Base-by-base conservation (phyloP, 2,113 vertebrate genomes). In the Trochalopteron elliotii region DNA sequence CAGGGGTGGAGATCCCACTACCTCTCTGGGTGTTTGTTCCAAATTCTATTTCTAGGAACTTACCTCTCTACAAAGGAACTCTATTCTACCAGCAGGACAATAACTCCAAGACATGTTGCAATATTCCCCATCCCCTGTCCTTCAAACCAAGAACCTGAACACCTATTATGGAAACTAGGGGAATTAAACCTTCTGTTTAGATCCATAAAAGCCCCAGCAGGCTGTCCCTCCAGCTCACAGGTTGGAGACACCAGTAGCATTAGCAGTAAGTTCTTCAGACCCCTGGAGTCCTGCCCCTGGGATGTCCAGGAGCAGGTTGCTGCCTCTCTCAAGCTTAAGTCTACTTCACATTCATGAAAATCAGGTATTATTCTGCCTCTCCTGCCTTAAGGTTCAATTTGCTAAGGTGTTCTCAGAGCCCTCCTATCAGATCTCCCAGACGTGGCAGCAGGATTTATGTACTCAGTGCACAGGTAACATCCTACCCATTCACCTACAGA, bases 381-480 rank as follows among this genome's bases (percentile, higher is more conserved):
- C 35, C 21, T 3, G 24, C 33, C 27, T 81, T 49, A 68, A 70
- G 47, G 42, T 11, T 89, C 76, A 27, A 4, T 70, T 84, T 75
- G 42, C 33, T 70, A 5, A 55, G n/a, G 55, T 83, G 76, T 81
- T 81, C 67, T 86, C 27, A n/a, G 79, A 61, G 60, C 64, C 22
- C 21, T 90, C 35, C 60, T n/a, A 35, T 44, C 86, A 71, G 50
- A 76, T 42, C 30, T 52, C 10, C 40, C 21, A 6, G 28, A 27
- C 0, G 3, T 55, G 64, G 40, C 61, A 82, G 70, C 57, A 78
- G 55, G 64, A 63, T 84, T 92, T 39, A 2, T 18, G 59, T 13
- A 16, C 55, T 7, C 39, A n/a, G 56, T 50, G 47, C 28, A 3
- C 2, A 3, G 5, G 30, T 9, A 49, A 11, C 1, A 0, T 40